These are phyloP conservation scores for Champsocephalus gunnari DNA, from an alignment of 2,797 vertebrate species.

Conservation along the genomic window DNA sequence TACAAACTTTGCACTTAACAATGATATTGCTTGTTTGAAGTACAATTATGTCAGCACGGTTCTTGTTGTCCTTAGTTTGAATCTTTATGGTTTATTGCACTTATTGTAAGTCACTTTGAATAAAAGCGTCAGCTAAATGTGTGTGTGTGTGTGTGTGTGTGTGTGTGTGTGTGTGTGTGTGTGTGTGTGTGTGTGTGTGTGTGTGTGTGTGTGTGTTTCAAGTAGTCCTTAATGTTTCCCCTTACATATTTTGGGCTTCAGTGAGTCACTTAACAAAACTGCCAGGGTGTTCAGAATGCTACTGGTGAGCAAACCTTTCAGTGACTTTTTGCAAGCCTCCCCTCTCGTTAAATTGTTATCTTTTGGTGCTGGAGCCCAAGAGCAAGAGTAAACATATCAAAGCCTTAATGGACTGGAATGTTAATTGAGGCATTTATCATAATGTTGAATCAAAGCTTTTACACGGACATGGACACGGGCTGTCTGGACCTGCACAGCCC, in stretches of 20 bases:
- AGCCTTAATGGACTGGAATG: constrained; percentile 70
- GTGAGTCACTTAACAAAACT: constrained; percentile 34
- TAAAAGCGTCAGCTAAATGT: no score
- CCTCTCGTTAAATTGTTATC: constrained; percentile 46
- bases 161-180: no score
- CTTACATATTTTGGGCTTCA: constrained; percentile 33
- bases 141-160: background rate
- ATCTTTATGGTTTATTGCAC: no score
- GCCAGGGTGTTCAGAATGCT: constrained; percentile 26
- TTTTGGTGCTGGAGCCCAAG: constrained; percentile 58
- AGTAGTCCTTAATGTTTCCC: constrained; percentile 10
- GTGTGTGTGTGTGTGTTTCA: background rate
- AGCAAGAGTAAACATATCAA: constrained; percentile 65
- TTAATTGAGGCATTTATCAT: constrained; percentile 77
- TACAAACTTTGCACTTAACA: no score
- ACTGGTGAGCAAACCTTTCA: constrained; percentile 42
- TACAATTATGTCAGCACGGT: no score
- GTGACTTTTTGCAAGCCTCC: constrained; percentile 36
- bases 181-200: no score
- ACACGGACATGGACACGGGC: constrained; percentile 41
- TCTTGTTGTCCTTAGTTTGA: no score
- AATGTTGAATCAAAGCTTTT: constrained; percentile 64
- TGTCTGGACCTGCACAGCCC: constrained; percentile 60
- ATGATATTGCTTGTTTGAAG: no score
- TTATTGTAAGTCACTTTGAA: no score